A percentile compares a stretch with the other conserved stretches of the same genome.
These are phyloP conservation scores for Chionodraco myersi DNA, from an alignment of 2,113 vertebrate genomes.

Conservation along the genomic window DNA sequence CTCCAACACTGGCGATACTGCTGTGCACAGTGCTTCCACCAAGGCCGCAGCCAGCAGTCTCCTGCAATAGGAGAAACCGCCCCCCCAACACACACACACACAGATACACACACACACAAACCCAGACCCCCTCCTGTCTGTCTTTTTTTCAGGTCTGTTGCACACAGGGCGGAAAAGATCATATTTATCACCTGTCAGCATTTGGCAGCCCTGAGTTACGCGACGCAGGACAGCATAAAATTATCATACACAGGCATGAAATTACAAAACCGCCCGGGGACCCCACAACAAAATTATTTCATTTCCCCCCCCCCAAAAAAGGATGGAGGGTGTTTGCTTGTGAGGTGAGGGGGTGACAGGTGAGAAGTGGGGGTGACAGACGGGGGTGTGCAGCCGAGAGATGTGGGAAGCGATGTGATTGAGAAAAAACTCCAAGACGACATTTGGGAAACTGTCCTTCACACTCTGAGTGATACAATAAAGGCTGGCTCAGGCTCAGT, in stretches of 20 bases:
- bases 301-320: constrained; percentile 78
- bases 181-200: constrained; percentile 99
- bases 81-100: neutral
- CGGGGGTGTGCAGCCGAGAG: constrained; percentile 47
- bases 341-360: constrained; percentile 77
- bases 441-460: constrained; percentile 90
- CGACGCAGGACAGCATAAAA: constrained; percentile 99
- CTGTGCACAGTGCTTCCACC: constrained; percentile 69
- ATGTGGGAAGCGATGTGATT: constrained; percentile 65
- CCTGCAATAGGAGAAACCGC: constrained; percentile 62
- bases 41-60: constrained; percentile 80
- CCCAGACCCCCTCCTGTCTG: constrained; percentile 67
- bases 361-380: constrained; percentile 75
- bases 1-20: constrained; percentile 75
- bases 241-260: constrained; percentile 99
- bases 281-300: constrained; percentile 99
- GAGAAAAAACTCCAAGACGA: constrained; percentile 81
- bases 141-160: constrained; percentile 86
- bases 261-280: constrained; percentile 99
- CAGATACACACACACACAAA: constrained; percentile 60
- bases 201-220: constrained; percentile 99
- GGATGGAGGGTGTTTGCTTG: constrained; percentile 72
- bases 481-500: constrained; percentile 34
- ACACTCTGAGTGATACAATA: constrained; percentile 87
- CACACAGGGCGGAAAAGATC: constrained; percentile 94